Evolutionary conservation across 2,113 vertebrate genomes (phyloP), one percentile per base, ranked within the genome.

Genomic region (Brachypteracias leptosomus): DNA sequence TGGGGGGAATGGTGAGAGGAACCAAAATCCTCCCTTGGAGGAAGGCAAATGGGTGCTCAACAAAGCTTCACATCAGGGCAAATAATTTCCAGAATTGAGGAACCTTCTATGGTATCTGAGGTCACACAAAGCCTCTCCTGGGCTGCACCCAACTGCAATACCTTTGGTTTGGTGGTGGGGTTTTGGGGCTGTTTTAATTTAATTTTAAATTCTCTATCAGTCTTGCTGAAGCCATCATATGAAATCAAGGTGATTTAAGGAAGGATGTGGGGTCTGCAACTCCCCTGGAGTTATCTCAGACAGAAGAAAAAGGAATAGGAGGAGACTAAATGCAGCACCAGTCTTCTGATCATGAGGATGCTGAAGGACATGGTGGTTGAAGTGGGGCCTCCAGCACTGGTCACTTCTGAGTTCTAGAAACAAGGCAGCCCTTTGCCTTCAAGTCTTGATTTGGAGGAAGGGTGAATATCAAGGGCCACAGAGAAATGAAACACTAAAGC

Each of bases 401-500:
- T 70, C 35, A 12, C 59, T 92, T 74, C 77, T 80, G 65, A 78
- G 44, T 25, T 47, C 61, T 57, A 35, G 86, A 47, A 77, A 70
- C 57, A 89, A 90, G 58, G 57, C 81, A 90, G 78, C 28, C 38
- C 33, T 93, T 89, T 86, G 80, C 63, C 52, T 90, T n/a, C 8
- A 68, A 87, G 46, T 13, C 75, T 33, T 38, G 28, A 51, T 66
- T 38, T 61, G 46, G 40, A 82, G 49, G 31, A 90, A 94, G 33
- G 36, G 22, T 17, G 92, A 76, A 73, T 26, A 85, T 13, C n/a
- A 74, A 90, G 18, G 28, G 36, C 17, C 3, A 3, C 54, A 58
- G 2, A 40, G 61, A 80, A 92, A 90, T 62, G 14, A 51, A 47
- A 83, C 88, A 59, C 19, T n/a, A 35, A 78, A 90, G 55, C 35